These are phyloP conservation scores for Valencia hispanica DNA, from an alignment of 2,797 vertebrate genomes.

Conservation along the genomic window DNA sequence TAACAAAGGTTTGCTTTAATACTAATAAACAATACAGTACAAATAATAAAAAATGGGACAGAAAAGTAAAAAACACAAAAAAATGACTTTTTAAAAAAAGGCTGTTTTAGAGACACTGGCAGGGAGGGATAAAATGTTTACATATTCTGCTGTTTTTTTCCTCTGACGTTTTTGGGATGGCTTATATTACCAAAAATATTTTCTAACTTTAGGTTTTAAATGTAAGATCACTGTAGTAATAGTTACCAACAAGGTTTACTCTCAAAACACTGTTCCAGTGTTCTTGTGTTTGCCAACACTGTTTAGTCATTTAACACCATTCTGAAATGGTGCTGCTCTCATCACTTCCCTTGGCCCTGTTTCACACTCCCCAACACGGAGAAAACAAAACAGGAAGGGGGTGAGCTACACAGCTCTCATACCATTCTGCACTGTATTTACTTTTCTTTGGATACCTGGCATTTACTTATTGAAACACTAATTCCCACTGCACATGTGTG, in stretches of 20 bases:
- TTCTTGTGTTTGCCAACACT: background rate
- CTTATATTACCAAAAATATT: background rate
- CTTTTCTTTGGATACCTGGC: background rate
- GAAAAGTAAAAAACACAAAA: background rate
- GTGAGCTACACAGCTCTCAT: background rate
- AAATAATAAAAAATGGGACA: background rate
- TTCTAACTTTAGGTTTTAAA: background rate
- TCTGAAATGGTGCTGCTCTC: background rate
- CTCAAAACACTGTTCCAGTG: background rate
- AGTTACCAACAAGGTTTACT: background rate
- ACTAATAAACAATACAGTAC: too few species aligned
- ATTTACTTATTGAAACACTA: background rate
- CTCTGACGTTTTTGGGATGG: background rate
- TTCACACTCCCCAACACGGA: background rate
- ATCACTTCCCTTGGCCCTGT: background rate
- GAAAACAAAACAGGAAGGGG: background rate
- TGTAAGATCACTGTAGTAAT: background rate
- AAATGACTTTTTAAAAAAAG: background rate
- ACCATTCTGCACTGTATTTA: background rate
- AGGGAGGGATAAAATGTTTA: background rate
- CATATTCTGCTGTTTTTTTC: background rate
- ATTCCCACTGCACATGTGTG: background rate
- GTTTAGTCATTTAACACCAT: background rate
- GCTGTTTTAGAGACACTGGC: background rate
- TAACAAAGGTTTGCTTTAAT: background rate